Conservation (phyloP, 1,140 invertebrate genomes). For the Popillia japonica region DNA sequence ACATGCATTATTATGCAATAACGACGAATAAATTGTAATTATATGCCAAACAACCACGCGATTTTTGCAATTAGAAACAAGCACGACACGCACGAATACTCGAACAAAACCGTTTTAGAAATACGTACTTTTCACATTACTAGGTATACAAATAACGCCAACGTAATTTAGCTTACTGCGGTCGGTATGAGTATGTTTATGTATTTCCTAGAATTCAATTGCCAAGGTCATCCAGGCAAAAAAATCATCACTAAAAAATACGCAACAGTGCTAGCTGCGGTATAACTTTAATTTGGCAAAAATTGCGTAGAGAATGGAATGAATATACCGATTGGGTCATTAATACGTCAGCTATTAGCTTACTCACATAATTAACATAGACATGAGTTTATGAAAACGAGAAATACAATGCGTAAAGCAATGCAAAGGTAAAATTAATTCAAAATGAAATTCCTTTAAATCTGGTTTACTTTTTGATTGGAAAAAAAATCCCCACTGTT, state of each 20-base stretch:
- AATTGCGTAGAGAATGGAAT: too few species aligned
- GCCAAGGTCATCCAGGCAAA: not conserved
- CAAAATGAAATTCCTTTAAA: too few species aligned
- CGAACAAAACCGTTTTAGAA: not conserved
- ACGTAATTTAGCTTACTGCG: not conserved
- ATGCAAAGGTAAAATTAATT: too few species aligned
- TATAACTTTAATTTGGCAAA: not conserved
- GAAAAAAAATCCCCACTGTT: too few species aligned
- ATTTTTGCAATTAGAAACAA: not conserved
- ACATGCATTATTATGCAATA: not conserved
- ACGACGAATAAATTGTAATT: not conserved
- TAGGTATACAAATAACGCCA: slow-evolving; percentile 6
- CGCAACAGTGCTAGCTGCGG: not conserved
- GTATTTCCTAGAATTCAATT: slow-evolving; percentile 11
- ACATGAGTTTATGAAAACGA: too few species aligned
- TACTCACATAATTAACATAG: too few species aligned
- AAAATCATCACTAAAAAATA: not conserved
- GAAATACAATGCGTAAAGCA: too few species aligned
- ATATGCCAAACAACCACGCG: not conserved
- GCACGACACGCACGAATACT: not conserved
- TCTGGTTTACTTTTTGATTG: too few species aligned
- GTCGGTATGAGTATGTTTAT: slow-evolving; percentile 6
- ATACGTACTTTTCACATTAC: slow-evolving; percentile 1
- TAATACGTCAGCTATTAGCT: too few species aligned
- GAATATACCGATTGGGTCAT: too few species aligned